Percentiles rank a stretch among this genome's conserved stretches.
Evolutionary conservation across 2,888 invertebrate genomes (phyloP).

Genomic region (Phania funesta): DNA sequence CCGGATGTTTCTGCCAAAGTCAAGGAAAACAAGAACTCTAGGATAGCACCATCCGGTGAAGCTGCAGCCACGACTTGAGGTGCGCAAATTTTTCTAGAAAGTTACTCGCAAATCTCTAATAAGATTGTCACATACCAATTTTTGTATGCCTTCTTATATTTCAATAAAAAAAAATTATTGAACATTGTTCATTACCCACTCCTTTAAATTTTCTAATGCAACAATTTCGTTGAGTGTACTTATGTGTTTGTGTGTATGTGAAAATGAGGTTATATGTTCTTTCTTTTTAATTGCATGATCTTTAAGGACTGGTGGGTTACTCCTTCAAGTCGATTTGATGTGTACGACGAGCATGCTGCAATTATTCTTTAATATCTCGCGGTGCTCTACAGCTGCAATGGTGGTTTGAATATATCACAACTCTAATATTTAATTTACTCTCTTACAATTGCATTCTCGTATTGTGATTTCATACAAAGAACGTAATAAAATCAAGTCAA

Average conservation of each 20-base stretch:
- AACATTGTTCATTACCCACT: neutral
- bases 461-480: constrained; percentile 16
- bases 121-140: no score
- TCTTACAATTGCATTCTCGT: no score
- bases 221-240: no score
- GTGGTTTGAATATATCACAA: neutral
- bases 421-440: constrained; percentile 31
- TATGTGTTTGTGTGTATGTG: constrained; percentile 12
- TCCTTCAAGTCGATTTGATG: constrained; percentile 57
- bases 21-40: no score
- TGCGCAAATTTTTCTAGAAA: no score
- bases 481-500: constrained; percentile 51
- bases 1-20: no score
- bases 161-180: no score
- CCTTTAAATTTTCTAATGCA: neutral
- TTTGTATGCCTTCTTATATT: no score
- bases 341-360: constrained; percentile 43
- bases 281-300: constrained; percentile 38
- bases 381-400: constrained; percentile 62
- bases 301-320: constrained; percentile 42
- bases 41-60: no score
- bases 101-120: no score
- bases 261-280: constrained; percentile 40
- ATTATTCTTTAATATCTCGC: constrained; percentile 52
- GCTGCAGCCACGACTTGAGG: no score